Evolutionary conservation across 2,797 vertebrate genomes (phyloP).

Genomic region (Argentina silus): DNA sequence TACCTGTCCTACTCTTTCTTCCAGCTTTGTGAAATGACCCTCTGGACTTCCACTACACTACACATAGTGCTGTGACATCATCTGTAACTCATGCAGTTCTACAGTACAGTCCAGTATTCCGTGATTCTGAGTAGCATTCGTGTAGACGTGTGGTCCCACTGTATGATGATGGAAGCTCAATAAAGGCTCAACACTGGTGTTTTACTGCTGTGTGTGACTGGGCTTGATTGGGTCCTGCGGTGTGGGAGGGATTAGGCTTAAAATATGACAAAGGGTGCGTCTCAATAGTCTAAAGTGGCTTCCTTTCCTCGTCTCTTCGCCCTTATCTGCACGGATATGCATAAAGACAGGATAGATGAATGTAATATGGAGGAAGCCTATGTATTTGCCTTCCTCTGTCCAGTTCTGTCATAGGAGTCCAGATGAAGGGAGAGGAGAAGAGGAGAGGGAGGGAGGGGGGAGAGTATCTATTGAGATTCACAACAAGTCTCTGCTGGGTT

Average conservation of each 20-base stretch:
- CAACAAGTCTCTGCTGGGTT: constrained; percentile 25
- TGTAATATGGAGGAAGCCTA: background rate
- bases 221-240: constrained; percentile 27
- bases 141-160: constrained; percentile 76
- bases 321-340: background rate
- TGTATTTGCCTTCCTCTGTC: background rate
- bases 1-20: constrained; percentile 53
- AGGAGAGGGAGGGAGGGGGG: constrained; percentile 56
- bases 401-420: too few relatives aligned
- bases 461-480: constrained; percentile 52
- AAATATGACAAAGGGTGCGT: background rate
- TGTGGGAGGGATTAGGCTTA: background rate
- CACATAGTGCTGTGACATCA: constrained; percentile 68
- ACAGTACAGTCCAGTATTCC: constrained; percentile 61
- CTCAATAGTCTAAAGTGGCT: background rate
- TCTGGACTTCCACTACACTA: constrained; percentile 51
- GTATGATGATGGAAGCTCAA: constrained; percentile 73
- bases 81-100: constrained; percentile 63
- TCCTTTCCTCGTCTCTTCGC: background rate
- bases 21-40: constrained; percentile 57
- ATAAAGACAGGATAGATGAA: background rate
- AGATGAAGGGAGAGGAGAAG: too few relatives aligned
- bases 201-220: constrained; percentile 61
- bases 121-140: constrained; percentile 75
- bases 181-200: constrained; percentile 76